Evolutionary conservation across 2,797 vertebrate genomes (phyloP), one percentile per base, ranked within the genome.

Genomic region (Alosa sapidissima): DNA sequence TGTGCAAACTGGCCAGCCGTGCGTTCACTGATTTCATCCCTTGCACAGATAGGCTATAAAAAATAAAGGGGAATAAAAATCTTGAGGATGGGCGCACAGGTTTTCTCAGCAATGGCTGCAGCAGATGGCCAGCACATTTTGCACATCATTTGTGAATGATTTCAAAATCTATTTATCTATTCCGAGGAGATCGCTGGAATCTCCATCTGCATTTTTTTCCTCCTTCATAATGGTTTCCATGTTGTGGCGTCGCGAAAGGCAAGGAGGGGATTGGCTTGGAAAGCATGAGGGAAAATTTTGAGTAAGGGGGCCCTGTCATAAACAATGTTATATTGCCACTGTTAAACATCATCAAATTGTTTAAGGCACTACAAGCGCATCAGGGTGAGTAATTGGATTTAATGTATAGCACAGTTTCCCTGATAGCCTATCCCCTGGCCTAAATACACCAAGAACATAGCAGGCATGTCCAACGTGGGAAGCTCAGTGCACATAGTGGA

Each of bases 181-280:
- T 96, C 96, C 96, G 93, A 96, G 93, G 96, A 97, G 96, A 96
- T 96, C 94, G 93, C 95, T 96, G 96, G 96, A 96, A 96, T 96
- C 94, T 96, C 94, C 95, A 95, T 95, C 94, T 96, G 94, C 94
- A 94, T 95, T 96, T 95, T 94, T 91, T 92, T 90, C 87, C 87
- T 83, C 86, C 52, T 90, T 88, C 84, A 82, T 97, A 97, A 97
- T 97, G 94, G 95, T 93, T 97, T 97, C 96, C 97, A 97, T 96
- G 94, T 94, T 92, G 91, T 75, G 81, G 81, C 68, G 88, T 89
- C 90, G 93, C 92, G 45, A 88, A 90, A 93, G 89, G 87, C 92
- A 91, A 93, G 83, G 78, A 91, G 91, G 93, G 92, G 82, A 55
- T 68, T 85, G 83, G 85, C 85, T 86, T 55, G n/a, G 55, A 82